Evolutionary conservation across 2,113 vertebrate genomes (phyloP).

Genomic region (Herpetotheres cachinnans): DNA sequence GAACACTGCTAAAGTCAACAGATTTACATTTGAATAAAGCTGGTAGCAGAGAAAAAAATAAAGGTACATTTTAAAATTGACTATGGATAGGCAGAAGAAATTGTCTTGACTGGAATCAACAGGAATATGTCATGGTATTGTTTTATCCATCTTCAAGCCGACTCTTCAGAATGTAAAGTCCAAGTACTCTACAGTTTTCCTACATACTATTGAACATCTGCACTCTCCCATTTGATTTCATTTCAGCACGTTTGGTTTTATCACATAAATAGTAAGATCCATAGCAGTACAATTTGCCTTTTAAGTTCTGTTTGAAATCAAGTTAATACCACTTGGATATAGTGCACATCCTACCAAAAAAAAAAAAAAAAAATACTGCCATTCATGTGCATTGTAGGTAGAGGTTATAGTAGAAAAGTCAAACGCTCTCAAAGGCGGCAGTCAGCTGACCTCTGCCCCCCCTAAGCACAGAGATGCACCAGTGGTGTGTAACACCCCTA

Average conservation of each 20-base stretch:
- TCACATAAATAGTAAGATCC: neutral
- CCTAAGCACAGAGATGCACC: neutral
- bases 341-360: neutral
- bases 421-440: neutral
- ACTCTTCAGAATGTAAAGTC: neutral
- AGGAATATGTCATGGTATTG: neutral
- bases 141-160: neutral
- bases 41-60: neutral
- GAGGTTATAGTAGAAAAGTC: neutral
- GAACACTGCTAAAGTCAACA: slow-evolving; percentile 13
- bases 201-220: neutral
- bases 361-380: neutral
- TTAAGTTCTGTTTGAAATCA: neutral
- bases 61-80: neutral
- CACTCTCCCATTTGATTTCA: neutral
- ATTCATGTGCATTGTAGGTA: neutral
- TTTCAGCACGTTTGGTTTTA: neutral
- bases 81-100: neutral
- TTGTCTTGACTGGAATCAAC: neutral
- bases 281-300: neutral
- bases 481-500: neutral
- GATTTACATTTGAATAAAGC: slow-evolving; percentile 41
- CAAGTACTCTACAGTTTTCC: neutral
- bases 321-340: neutral
- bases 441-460: neutral